Evolutionary conservation across 2,797 vertebrate genomes (phyloP).

Genomic region (Pseudochirops corinnae): DNA sequence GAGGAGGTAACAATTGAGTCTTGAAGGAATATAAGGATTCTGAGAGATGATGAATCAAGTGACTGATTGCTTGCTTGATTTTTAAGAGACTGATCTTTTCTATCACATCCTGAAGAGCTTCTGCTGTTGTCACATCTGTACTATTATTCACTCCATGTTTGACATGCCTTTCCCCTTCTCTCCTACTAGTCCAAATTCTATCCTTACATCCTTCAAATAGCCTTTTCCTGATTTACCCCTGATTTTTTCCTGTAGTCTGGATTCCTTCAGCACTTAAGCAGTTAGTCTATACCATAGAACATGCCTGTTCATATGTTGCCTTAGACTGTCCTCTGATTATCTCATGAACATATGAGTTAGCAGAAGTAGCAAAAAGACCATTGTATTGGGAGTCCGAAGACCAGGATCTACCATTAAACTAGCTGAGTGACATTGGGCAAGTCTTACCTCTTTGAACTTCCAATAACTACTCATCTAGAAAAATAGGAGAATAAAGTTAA

Average conservation of each 20-base stretch:
- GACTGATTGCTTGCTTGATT: background rate
- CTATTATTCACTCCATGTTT: background rate
- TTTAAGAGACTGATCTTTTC: background rate
- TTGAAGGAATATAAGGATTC: background rate
- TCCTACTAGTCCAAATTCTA: slow-evolving; percentile 3
- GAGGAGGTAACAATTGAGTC: background rate
- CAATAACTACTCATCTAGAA: background rate
- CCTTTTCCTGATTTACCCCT: slow-evolving; percentile 12
- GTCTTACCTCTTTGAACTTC: background rate
- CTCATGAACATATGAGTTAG: background rate
- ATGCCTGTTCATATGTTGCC: background rate
- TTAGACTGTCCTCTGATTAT: background rate
- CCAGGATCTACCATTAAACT: background rate
- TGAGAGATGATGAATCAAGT: background rate
- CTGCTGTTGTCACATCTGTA: background rate
- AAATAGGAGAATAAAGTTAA: background rate
- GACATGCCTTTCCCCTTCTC: background rate
- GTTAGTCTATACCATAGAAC: slow-evolving; percentile 7
- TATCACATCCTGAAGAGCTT: background rate
- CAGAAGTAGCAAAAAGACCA: background rate
- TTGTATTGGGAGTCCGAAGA: background rate
- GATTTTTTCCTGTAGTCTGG: slow-evolving; percentile 12
- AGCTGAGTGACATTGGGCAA: background rate
- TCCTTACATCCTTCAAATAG: background rate
- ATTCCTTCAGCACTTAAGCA: slow-evolving; percentile 17